A percentile compares a stretch with the other conserved stretches of the same genome.
phyloP scores from a whole-genome alignment of 2,113 vertebrate genomes.

The Sander lucioperca region DNA sequence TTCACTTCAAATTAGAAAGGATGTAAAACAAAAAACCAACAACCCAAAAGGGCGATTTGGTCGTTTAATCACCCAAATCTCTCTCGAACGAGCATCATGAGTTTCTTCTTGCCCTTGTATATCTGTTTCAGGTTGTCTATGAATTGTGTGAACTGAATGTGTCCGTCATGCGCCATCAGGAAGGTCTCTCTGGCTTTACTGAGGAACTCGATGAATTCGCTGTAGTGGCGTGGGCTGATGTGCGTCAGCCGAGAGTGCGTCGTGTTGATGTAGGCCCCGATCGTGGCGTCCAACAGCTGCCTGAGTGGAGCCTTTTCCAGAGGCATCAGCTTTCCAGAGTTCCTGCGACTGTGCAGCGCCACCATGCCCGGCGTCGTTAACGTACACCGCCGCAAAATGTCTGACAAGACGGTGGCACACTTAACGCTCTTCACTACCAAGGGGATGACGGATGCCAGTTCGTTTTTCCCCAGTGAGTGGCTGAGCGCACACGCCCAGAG shows the following conservation, averaged over 20 bases:
- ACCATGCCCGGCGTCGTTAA: slow-evolving; percentile 87
- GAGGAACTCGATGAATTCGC: slow-evolving; percentile 79
- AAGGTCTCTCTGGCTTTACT: slow-evolving; percentile 77
- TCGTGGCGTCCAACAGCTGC: slow-evolving; percentile 77
- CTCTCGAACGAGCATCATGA: slow-evolving; percentile 78
- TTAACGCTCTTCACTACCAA: slow-evolving; percentile 97
- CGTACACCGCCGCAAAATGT: slow-evolving; percentile 96
- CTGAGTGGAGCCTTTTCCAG: slow-evolving; percentile 76
- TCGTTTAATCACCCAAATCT: slow-evolving; percentile 66
- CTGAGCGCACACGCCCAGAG: slow-evolving; percentile 97
- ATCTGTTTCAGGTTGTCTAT: slow-evolving; percentile 82
- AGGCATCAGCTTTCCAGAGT: slow-evolving; percentile 77
- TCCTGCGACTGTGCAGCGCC: slow-evolving; percentile 73
- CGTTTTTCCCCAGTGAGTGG: slow-evolving; percentile 96
- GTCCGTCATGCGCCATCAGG: slow-evolving; percentile 76
- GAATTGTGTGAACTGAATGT: slow-evolving; percentile 77
- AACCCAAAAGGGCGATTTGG: background rate
- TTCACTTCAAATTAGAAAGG: slow-evolving; percentile 85
- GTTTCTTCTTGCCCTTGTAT: slow-evolving; percentile 80
- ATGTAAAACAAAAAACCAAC: slow-evolving; percentile 40
- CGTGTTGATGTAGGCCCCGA: slow-evolving; percentile 78
- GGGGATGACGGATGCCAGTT: slow-evolving; percentile 95
- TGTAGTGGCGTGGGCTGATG: slow-evolving; percentile 79
- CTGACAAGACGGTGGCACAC: slow-evolving; percentile 95
- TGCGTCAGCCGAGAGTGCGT: slow-evolving; percentile 76